Conservation (phyloP, 1,140 invertebrate genomes). For the Cecropterus lyciades region DNA sequence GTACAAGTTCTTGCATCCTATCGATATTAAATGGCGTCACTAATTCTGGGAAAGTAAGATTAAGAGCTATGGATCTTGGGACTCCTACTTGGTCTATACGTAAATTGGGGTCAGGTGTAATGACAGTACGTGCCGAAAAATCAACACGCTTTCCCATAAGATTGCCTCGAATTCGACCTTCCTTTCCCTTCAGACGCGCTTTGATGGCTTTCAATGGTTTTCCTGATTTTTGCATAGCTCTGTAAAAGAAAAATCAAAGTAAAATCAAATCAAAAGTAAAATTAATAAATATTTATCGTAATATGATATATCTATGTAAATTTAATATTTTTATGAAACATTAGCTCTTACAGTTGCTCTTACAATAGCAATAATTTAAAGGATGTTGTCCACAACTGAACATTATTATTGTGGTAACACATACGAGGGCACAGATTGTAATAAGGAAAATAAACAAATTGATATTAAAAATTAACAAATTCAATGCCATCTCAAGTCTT, state of each 20-base stretch:
- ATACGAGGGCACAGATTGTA: no score
- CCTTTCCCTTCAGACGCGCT: conserved; percentile 95
- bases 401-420: no score
- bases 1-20: conserved; percentile 98
- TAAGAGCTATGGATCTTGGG: conserved; percentile 98
- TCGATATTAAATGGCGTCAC: conserved; percentile 99
- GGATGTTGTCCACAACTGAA: no score
- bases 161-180: conserved; percentile 99
- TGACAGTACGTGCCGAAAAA: conserved; percentile 99
- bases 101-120: conserved; percentile 99
- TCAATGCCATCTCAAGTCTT: no score
- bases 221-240: conserved; percentile 99
- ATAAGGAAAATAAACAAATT: no score
- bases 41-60: conserved; percentile 99
- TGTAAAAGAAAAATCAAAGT: conserved; percentile 64
- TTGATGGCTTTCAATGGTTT: conserved; percentile 99
- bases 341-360: no score
- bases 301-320: no score
- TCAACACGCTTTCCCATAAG: conserved; percentile 99
- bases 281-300: no score
- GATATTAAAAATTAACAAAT: no score
- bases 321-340: no score
- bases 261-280: no score
- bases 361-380: no score
- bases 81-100: conserved; percentile 99